Base-by-base conservation (phyloP, 2,888 invertebrate genomes). In the Nymphalis c-album region DNA sequence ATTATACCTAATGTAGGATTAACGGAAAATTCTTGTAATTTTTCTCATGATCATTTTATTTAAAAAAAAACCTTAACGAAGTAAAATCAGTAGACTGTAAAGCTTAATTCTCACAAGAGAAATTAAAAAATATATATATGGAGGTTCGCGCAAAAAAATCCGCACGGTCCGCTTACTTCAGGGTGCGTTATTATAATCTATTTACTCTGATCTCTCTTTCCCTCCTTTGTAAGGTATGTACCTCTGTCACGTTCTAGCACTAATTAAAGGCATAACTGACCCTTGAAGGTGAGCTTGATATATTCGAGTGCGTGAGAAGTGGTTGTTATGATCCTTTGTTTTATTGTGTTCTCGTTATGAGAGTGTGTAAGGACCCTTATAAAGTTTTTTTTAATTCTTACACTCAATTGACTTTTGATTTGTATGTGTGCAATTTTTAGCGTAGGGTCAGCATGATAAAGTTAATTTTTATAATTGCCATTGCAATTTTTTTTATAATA, bases 261-360 rank as follows among this genome's bases (percentile, higher is more conserved):
- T 90, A 91, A 90, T 91, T 91, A 90, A 91, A 84, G 84, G 86
- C 81, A 80, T 86, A 75, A 79, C 85, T 86, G 89, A 87, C 89
- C 87, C 87, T 84, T 79, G 77, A 83, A 85, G 81, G 83, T 80
- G 81, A 83, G 79, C 78, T 76, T 81, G 75, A 76, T 75, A 84
- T 85, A 84, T 83, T 78, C 74, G 77, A 84, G 85, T 82, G 78
- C 83, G 84, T 84, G 82, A 85, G 84, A 84, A 87, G 89, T 82
- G 84, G 85, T 85, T 86, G 84, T 87, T 87, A 80, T 87, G 87
- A 86, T 85, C 84, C 83, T 85, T 91, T 91, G 87, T 91, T 83
- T 90, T 85, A 85, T 86, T 86, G 78, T 84, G 74, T 74, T 69
- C 76, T 76, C 70, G 79, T 81, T 77, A 80, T 70, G 76, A 75